Evolutionary conservation across 2,797 vertebrate species (phyloP).

Genomic region (Erpetoichthys calabaricus): DNA sequence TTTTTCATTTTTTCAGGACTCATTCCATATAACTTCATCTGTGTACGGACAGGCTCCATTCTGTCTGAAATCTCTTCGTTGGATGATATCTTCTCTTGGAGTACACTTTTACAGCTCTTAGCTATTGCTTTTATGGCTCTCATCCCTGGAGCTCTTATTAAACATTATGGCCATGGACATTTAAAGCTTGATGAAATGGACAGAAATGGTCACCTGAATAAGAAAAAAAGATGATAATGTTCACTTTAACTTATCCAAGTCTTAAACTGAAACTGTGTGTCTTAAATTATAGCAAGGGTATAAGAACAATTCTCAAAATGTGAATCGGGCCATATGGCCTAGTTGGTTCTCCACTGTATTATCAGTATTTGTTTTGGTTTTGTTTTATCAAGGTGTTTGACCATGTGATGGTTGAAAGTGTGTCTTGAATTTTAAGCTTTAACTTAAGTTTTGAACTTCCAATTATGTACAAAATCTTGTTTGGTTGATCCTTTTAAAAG

Average conservation of each 20-base stretch:
- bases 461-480: neutral
- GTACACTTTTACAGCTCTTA: constrained; percentile 67
- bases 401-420: no score
- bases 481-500: neutral
- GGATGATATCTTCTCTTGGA: constrained; percentile 84
- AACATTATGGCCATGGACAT: constrained; percentile 52
- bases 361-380: no score
- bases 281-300: no score
- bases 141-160: constrained; percentile 75
- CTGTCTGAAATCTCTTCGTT: constrained; percentile 78
- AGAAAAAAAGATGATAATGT: constrained; percentile 53
- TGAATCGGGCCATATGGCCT: no score
- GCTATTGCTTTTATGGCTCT: constrained; percentile 70
- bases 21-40: constrained; percentile 93
- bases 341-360: no score
- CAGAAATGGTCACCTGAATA: constrained; percentile 33
- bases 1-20: constrained; percentile 53
- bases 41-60: constrained; percentile 87
- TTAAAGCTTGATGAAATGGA: constrained; percentile 40
- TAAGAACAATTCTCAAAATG: no score
- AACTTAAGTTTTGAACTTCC: neutral
- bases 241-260: no score
- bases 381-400: no score
- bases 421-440: no score
- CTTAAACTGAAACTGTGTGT: no score